A percentile compares a stretch with the other conserved stretches of the same genome.
Conservation (phyloP, 1,140 invertebrate genomes). For the Phymorhynchus buccinoides region DNA sequence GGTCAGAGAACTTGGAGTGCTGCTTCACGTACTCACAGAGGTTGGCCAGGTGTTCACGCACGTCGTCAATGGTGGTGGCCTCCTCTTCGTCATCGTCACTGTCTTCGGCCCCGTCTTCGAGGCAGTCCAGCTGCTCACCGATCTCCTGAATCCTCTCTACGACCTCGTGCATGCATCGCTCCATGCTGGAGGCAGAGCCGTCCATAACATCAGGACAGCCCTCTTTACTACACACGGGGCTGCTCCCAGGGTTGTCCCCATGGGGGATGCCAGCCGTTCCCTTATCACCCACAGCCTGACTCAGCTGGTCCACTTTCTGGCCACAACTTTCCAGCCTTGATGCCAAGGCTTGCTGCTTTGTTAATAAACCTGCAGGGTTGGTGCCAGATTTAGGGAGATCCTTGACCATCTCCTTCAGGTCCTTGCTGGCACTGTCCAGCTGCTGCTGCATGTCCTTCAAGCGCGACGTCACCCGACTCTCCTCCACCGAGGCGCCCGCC, state of each 20-base stretch:
- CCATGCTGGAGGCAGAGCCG: slow-evolving; percentile 53
- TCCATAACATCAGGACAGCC: slow-evolving; percentile 22
- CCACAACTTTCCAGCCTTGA: slow-evolving; percentile 40
- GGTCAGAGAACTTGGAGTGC: slow-evolving; percentile 54
- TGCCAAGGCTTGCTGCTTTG: slow-evolving; percentile 13
- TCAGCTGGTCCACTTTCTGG: slow-evolving; percentile 51
- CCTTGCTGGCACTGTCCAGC: slow-evolving; percentile 54
- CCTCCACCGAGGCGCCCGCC: slow-evolving; percentile 28
- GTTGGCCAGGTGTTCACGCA: slow-evolving; percentile 58
- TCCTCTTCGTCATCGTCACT: slow-evolving; percentile 56
- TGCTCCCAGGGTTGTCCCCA: neutral
- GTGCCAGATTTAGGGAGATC: slow-evolving; percentile 44
- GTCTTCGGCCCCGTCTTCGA: slow-evolving; percentile 60
- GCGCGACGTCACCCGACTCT: slow-evolving; percentile 49
- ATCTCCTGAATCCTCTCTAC: slow-evolving; percentile 58
- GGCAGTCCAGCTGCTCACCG: slow-evolving; percentile 47
- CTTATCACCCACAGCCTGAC: slow-evolving; percentile 36
- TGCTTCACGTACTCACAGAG: slow-evolving; percentile 61
- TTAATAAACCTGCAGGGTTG: neutral
- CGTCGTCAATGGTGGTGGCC: slow-evolving; percentile 48
- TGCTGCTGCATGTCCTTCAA: slow-evolving; percentile 62
- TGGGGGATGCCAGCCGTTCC: neutral
- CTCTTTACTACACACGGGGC: neutral
- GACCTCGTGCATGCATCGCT: slow-evolving; percentile 59
- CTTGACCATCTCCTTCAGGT: slow-evolving; percentile 56